Percentiles rank a stretch among this genome's conserved stretches.
Evolutionary conservation across 1,140 invertebrate genomes (phyloP).

Genomic region (Saxidomus purpurata): DNA sequence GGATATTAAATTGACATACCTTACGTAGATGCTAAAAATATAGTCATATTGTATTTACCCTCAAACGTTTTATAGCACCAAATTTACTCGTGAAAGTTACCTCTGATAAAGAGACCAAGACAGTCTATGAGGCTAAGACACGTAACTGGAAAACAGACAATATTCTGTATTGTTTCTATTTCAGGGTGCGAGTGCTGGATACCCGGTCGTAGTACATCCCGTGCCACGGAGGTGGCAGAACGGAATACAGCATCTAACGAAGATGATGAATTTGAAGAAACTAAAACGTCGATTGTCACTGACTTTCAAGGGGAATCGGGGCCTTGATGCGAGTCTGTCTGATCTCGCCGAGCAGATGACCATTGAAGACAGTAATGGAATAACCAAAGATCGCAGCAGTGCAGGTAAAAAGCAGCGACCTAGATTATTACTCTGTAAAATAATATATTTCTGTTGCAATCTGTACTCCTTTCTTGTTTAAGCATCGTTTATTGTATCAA

Average conservation of each 20-base stretch:
- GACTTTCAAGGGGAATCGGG: slow-evolving; percentile 62
- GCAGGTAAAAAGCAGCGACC: slow-evolving; percentile 35
- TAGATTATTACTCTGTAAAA: background rate
- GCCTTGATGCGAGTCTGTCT: slow-evolving; percentile 46
- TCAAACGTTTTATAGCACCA: too few species aligned
- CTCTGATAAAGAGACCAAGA: too few species aligned
- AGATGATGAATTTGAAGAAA: slow-evolving; percentile 70
- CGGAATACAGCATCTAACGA: slow-evolving; percentile 67
- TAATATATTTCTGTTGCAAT: too few species aligned
- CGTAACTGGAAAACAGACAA: background rate
- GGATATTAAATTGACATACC: too few species aligned
- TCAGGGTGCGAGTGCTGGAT: slow-evolving; percentile 59
- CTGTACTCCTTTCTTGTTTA: too few species aligned
- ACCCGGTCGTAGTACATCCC: slow-evolving; percentile 50
- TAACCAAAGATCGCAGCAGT: slow-evolving; percentile 44
- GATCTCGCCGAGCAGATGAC: slow-evolving; percentile 63
- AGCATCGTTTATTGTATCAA: too few species aligned
- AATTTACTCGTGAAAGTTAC: too few species aligned
- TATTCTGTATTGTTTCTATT: slow-evolving; percentile 1
- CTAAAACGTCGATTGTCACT: slow-evolving; percentile 64
- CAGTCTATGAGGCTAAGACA: too few species aligned
- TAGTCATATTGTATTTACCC: too few species aligned
- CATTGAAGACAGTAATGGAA: slow-evolving; percentile 56
- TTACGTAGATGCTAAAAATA: too few species aligned
- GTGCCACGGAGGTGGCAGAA: slow-evolving; percentile 68